phyloP scores from a whole-genome alignment of 2,888 invertebrate genomes.

The Octonoba sinensis region DNA sequence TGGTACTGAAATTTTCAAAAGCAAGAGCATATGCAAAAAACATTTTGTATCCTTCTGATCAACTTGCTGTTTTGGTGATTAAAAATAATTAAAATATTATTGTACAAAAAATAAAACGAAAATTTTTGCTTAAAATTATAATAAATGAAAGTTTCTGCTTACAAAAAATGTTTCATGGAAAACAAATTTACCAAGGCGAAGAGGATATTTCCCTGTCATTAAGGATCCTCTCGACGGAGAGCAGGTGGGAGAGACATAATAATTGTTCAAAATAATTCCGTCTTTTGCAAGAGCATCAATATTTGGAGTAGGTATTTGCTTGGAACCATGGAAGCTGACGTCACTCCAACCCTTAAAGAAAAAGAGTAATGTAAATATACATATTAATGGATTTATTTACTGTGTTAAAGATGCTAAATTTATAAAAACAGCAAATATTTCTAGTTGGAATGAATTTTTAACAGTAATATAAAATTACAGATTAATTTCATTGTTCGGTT shows the following conservation, averaged over 20 bases:
- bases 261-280: conserved; percentile 85
- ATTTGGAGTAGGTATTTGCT: conserved; percentile 90
- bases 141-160: background rate
- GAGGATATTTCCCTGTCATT: conserved; percentile 92
- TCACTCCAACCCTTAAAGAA: conserved; percentile 85
- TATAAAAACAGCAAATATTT: too few relatives aligned
- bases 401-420: too few relatives aligned
- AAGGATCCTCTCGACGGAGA: conserved; percentile 90
- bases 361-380: conserved; percentile 8
- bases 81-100: background rate
- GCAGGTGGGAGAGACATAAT: conserved; percentile 90
- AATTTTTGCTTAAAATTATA: background rate
- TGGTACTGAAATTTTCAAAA: too few relatives aligned
- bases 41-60: background rate
- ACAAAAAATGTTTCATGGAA: too few relatives aligned
- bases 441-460: too few relatives aligned
- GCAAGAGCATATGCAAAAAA: background rate
- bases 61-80: background rate
- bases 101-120: background rate
- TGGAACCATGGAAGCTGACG: conserved; percentile 90
- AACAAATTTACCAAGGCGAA: conserved; percentile 80
- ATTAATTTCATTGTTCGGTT: too few relatives aligned
- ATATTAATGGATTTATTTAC: too few relatives aligned
- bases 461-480: too few relatives aligned
- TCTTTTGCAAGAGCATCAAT: conserved; percentile 89